Conservation (phyloP, 2,113 vertebrate species). For the Esox niger region DNA sequence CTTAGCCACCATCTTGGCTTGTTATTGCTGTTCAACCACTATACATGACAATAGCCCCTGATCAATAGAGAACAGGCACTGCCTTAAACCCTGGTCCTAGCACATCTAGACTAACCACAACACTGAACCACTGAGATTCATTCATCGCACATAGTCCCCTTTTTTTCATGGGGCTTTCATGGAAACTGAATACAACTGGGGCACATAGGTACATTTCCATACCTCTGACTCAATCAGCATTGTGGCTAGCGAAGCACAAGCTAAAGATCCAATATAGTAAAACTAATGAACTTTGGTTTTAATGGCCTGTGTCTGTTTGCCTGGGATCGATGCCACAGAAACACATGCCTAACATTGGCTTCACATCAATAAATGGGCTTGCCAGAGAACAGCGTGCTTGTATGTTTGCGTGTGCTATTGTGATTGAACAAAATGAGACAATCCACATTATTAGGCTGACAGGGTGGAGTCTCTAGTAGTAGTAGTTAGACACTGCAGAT, state of each 20-base stretch:
- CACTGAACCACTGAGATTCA: slow-evolving; percentile 31
- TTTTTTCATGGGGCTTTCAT: not conserved
- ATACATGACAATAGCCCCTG: slow-evolving; percentile 27
- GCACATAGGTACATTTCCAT: not conserved
- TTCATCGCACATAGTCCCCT: slow-evolving; percentile 27
- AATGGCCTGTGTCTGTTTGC: slow-evolving; percentile 11
- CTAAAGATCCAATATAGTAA: slow-evolving; percentile 1
- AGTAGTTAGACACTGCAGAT: not conserved
- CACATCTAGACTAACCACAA: slow-evolving; percentile 12
- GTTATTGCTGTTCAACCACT: slow-evolving; percentile 26
- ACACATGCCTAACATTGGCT: no score
- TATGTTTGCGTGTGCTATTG: not conserved
- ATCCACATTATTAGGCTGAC: not conserved
- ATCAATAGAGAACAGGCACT: slow-evolving; percentile 12
- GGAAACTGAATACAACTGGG: no score
- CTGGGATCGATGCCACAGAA: not conserved
- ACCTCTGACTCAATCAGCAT: not conserved
- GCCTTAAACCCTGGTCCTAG: slow-evolving; percentile 1
- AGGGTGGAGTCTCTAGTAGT: not conserved
- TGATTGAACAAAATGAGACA: not conserved
- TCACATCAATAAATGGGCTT: not conserved
- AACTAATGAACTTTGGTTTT: slow-evolving; percentile 24
- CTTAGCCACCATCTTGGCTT: not conserved
- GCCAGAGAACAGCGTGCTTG: not conserved
- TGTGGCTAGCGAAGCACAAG: not conserved